A percentile compares a stretch with the other conserved stretches of the same genome.
Evolutionary conservation across 1,140 invertebrate genomes (phyloP).

Genomic region (Hylyphantes graminicola): DNA sequence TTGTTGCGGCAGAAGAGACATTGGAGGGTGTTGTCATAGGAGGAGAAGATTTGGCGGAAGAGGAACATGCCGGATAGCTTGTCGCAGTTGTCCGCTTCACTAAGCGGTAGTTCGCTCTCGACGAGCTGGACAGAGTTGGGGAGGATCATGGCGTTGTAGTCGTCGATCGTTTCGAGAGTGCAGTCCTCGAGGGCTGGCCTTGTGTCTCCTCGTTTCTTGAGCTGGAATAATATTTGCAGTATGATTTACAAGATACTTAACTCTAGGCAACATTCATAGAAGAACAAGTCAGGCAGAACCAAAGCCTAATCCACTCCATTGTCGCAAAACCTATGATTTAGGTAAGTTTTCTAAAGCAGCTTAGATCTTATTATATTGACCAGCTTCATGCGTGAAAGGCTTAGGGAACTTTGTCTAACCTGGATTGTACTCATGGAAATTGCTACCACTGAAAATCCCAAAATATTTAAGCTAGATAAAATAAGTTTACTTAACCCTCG

Average conservation of each 20-base stretch:
- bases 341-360: not conserved
- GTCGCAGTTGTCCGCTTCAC: constrained; percentile 61
- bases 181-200: constrained; percentile 62
- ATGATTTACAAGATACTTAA: no score
- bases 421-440: no score
- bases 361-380: no score
- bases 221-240: not conserved
- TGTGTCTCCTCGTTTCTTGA: constrained; percentile 52
- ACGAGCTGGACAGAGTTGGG: constrained; percentile 64
- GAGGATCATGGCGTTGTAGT: constrained; percentile 60
- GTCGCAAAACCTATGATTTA: not conserved
- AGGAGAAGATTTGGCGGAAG: constrained; percentile 63
- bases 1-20: constrained; percentile 64
- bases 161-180: constrained; percentile 57
- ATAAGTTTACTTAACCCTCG: no score
- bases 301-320: no score
- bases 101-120: constrained; percentile 64
- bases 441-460: no score
- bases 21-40: constrained; percentile 61
- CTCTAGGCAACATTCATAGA: no score
- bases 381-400: no score
- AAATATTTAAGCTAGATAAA: no score
- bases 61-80: constrained; percentile 62
- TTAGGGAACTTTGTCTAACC: no score
- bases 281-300: no score